A percentile compares a stretch with the other conserved stretches of the same genome.
phyloP scores from a whole-genome alignment of 1,140 invertebrate species.

The Ceratina australensis region DNA sequence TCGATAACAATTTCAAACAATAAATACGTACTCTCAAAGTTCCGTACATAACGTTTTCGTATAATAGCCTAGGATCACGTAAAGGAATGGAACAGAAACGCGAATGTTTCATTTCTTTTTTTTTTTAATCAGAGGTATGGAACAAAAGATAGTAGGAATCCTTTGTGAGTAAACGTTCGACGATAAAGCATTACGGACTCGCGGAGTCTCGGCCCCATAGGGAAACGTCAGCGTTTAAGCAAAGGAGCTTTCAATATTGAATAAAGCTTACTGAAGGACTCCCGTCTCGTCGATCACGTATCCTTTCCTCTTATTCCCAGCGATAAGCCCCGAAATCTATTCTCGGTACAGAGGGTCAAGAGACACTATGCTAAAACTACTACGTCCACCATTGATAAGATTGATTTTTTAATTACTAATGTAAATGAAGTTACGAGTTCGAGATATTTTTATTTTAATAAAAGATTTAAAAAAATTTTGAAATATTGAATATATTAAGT shows the following conservation, averaged over 20 bases:
- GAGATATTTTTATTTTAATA: too few species aligned
- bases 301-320: background rate
- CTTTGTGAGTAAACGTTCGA: background rate
- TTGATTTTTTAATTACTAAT: too few species aligned
- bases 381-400: too few species aligned
- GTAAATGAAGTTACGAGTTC: too few species aligned
- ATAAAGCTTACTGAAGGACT: background rate
- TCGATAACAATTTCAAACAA: background rate
- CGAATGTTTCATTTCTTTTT: too few species aligned
- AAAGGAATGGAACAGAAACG: background rate
- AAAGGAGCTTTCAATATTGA: slow-evolving; percentile 15
- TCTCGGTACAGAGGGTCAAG: background rate
- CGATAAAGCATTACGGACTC: slow-evolving; percentile 39
- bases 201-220: background rate
- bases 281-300: background rate
- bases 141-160: too few species aligned
- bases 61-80: background rate
- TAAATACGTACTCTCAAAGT: background rate
- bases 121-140: too few species aligned
- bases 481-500: too few species aligned
- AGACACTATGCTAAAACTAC: too few species aligned
- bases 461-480: too few species aligned
- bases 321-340: background rate
- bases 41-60: background rate
- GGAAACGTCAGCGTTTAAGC: slow-evolving; percentile 47